Base-by-base conservation (phyloP, 92 coral and sea anemone genomes). In the Epizoanthus scotinus region DNA sequence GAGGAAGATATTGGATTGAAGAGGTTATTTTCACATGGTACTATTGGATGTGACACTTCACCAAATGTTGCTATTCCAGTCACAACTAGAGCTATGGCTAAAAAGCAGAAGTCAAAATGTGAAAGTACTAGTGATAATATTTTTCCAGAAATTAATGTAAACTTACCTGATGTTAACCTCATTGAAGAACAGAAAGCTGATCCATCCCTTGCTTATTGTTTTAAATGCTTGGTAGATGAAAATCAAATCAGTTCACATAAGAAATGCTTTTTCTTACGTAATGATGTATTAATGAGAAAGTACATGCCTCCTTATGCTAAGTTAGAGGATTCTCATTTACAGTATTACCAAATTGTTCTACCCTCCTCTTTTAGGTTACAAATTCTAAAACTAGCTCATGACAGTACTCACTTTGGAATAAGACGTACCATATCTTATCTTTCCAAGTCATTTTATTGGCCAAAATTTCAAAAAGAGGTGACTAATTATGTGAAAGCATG, bases 11-110 rank as follows among this genome's bases (percentile, higher is more conserved):
- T 60, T 60, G 65, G 65, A 60, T 60, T 60, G 65, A 60, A 60
- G 65, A 60, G 65, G 65, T 60, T 60, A 60, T 60, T 60, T 60
- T 60, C 65, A 60, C 65, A 60, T 60, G 65, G 65, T 60, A 60
- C 65, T 60, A 60, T 60, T 60, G 65, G 65, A 60, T 60, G 65
- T 60, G 65, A 60, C 65, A 60, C 65, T 60, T 60, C 65, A 60
- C 65, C 65, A 60, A 60, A 60, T 60, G 65, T 60, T 60, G 65
- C 65, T 60, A 60, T 60, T 60, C 65, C 65, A 60, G 65, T 60
- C 65, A 60, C 65, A 60, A 60, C 65, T 60, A 60, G 65, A 60
- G 65, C 65, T 60, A 60, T 60, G 65, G 65, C 65, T 60, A 60
- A 60, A 60, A 60, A 60, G 65, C 65, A 60, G 65, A 60, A 60